Evolutionary conservation across 2,888 invertebrate species (phyloP), one percentile per base, ranked within the genome.

Genomic region (Phoenoteleia sp.): DNA sequence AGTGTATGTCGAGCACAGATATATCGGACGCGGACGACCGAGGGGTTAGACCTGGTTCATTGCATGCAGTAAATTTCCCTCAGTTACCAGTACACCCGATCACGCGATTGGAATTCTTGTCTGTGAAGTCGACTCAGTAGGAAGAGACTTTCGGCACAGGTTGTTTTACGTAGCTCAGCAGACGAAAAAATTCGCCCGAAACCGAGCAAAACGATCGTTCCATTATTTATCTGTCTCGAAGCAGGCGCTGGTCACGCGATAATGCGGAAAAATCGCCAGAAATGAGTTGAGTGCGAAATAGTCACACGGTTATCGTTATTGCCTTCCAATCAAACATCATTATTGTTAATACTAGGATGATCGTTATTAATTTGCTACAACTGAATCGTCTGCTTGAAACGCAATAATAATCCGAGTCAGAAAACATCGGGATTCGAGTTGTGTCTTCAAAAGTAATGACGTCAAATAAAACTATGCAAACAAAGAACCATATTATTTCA

Each of bases 21-120:
- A 80, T 75, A 76, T 80, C 76, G 75, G 69, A 64, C 76, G 42
- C 66, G 60, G 80, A 27, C 75, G 81, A 75, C 60, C 71, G 84
- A 85, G 85, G 86, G 86, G 81, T 87, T 88, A 85, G 84, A 86
- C 85, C 85, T 85, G 89, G 88, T 89, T 89, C 90, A 91, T 91
- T 88, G 91, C 91, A 91, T 91, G 91, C 91, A 90, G 92, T 90
- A 92, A 92, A 92, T 91, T 92, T 91, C 90, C 89, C 87, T 88
- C 87, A 87, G 87, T 86, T 89, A 88, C 87, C 89, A 80, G 87
- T 87, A 86, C 86, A 83, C 82, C 87, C 87, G 87, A 91, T 91
- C 91, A 92, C 91, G 91, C 90, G 89, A 91, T 90, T 87, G 77
- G 83, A 86, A 88, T 88, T 90, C 87, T 87, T 85, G 88, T 85